These are phyloP conservation scores for Papilio elwesi DNA, from an alignment of 2,888 invertebrate genomes.

Conservation along the genomic window DNA sequence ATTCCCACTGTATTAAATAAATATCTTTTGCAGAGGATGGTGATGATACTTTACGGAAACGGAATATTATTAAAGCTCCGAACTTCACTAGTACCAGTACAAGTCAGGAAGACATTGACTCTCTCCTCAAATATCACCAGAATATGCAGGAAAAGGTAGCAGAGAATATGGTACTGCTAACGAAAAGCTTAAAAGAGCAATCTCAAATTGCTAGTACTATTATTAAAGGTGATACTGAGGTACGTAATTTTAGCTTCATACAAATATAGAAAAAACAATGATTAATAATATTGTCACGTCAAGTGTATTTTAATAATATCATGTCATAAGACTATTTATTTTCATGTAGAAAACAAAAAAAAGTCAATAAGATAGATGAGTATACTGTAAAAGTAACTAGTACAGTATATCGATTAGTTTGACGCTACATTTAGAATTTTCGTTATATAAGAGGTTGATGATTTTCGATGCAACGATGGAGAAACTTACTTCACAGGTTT, in stretches of 20 bases:
- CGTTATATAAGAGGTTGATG: too few relatives aligned
- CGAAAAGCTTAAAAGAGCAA: slow-evolving; percentile 95
- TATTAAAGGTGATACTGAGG: slow-evolving; percentile 94
- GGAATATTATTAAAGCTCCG: slow-evolving; percentile 81
- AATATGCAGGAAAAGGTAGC: slow-evolving; percentile 96
- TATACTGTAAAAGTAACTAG: too few relatives aligned
- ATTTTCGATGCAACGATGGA: too few relatives aligned
- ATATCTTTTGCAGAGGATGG: slow-evolving; percentile 62
- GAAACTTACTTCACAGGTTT: too few relatives aligned
- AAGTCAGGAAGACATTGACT: slow-evolving; percentile 89
- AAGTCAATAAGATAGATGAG: too few relatives aligned
- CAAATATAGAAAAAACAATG: too few relatives aligned
- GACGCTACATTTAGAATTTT: too few relatives aligned
- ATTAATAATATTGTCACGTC: background rate
- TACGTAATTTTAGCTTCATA: slow-evolving; percentile 53
- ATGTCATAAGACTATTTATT: too few relatives aligned
- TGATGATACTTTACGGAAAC: slow-evolving; percentile 78
- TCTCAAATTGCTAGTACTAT: slow-evolving; percentile 94
- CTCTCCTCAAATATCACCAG: slow-evolving; percentile 93
- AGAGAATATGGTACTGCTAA: slow-evolving; percentile 95
- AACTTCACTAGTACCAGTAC: slow-evolving; percentile 76
- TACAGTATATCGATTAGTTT: too few relatives aligned
- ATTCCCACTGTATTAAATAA: too few relatives aligned
- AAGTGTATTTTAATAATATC: too few relatives aligned
- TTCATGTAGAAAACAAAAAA: too few relatives aligned